phyloP scores from a whole-genome alignment of 2,113 vertebrate species.

The Paradoxurus hermaphroditus region DNA sequence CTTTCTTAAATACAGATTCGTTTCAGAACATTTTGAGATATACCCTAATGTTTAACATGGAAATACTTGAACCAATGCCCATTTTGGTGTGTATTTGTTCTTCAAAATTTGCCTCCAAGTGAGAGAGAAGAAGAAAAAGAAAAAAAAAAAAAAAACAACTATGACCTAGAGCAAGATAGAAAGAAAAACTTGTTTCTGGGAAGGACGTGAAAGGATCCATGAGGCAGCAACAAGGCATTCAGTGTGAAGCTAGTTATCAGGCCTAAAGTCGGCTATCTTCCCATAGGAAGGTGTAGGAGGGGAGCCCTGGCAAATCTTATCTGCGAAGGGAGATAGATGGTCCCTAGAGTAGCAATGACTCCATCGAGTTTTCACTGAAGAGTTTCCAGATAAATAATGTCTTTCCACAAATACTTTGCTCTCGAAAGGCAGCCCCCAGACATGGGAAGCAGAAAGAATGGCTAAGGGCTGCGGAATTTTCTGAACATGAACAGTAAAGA shows the following conservation, averaged over 20 bases:
- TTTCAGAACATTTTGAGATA: background rate
- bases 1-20: background rate
- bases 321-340: background rate
- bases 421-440: background rate
- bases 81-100: background rate
- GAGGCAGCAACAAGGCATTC: background rate
- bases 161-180: background rate
- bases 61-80: background rate
- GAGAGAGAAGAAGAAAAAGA: no score
- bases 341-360: background rate
- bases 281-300: constrained; percentile 6
- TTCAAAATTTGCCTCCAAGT: background rate
- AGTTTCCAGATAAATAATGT: constrained; percentile 35
- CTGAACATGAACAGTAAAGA: constrained; percentile 29
- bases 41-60: background rate
- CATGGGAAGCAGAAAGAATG: background rate
- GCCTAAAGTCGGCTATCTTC: background rate
- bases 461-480: constrained; percentile 21
- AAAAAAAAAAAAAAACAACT: background rate
- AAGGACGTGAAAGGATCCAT: background rate
- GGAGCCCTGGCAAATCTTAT: background rate
- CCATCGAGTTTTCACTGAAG: constrained; percentile 20
- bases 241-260: background rate
- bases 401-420: constrained; percentile 41
- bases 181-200: background rate